These are phyloP conservation scores for Typhlomys cinereus DNA, from an alignment of 2,113 vertebrate species.

Conservation along the genomic window DNA sequence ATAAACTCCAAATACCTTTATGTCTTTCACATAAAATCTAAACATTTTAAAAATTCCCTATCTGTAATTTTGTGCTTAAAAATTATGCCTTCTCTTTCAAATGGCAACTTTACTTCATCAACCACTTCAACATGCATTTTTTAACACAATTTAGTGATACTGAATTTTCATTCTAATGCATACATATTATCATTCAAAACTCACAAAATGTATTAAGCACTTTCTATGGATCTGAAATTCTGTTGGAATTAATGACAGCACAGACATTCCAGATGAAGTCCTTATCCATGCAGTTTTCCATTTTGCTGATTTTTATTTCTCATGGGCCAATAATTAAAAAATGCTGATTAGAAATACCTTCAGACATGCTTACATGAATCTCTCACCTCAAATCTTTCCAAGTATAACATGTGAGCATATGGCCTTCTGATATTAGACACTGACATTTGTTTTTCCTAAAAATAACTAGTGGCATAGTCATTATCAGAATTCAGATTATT, in stretches of 20 bases:
- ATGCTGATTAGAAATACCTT: neutral
- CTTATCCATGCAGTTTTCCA: neutral
- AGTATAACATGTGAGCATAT: neutral
- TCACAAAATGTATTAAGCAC: neutral
- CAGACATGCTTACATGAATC: neutral
- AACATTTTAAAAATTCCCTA: conserved; percentile 1
- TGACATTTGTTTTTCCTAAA: neutral
- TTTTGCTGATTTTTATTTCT: conserved; percentile 4
- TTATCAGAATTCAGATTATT: neutral
- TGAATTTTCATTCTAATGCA: neutral
- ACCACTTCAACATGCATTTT: neutral
- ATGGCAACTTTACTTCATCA: neutral
- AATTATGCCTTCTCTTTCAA: conserved; percentile 30
- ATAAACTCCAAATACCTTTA: conserved; percentile 43
- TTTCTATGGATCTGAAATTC: neutral
- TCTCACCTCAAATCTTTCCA: neutral
- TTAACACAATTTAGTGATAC: neutral
- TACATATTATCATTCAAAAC: neutral
- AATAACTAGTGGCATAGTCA: neutral
- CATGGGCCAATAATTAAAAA: neutral
- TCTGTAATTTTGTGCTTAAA: conserved; percentile 25
- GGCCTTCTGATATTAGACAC: neutral
- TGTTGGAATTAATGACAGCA: neutral
- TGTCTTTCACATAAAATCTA: conserved; percentile 8
- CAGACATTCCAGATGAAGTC: neutral